Percentiles rank a stretch among this genome's conserved stretches.
Conservation (phyloP, 2,888 invertebrate genomes). For the Rhamphomyia laevipes region DNA sequence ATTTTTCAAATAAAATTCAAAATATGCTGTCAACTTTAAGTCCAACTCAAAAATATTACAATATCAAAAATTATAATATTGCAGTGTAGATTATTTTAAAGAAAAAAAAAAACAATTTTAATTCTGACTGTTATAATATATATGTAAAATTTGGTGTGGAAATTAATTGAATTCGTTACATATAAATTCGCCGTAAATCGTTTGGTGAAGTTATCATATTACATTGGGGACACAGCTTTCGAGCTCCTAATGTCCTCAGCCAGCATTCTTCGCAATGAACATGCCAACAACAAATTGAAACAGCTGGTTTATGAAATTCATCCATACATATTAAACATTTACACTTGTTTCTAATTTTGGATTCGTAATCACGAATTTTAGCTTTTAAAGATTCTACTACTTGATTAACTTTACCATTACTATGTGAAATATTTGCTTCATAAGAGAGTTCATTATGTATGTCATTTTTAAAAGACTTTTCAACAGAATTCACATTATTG, state of each 20-base stretch:
- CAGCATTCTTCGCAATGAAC: constrained; percentile 83
- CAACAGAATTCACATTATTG: constrained; percentile 7
- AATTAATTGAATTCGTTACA: constrained; percentile 40
- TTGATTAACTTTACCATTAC: constrained; percentile 14
- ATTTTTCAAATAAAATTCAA: too few relatives aligned
- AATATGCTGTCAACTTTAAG: too few relatives aligned
- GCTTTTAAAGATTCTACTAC: constrained; percentile 62
- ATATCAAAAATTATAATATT: too few relatives aligned
- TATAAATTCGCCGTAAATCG: constrained; percentile 78
- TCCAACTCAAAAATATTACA: too few relatives aligned
- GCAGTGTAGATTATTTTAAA: too few relatives aligned
- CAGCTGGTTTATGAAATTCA: constrained; percentile 71
- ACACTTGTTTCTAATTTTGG: constrained; percentile 48
- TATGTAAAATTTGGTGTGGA: too few relatives aligned
- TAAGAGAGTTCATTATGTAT: constrained; percentile 23
- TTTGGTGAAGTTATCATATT: constrained; percentile 84
- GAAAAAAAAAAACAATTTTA: too few relatives aligned
- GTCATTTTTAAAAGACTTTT: constrained; percentile 9
- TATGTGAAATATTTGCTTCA: constrained; percentile 18
- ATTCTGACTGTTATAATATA: too few relatives aligned
- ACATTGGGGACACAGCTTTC: constrained; percentile 90
- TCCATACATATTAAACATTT: constrained; percentile 88
- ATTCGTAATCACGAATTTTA: constrained; percentile 64
- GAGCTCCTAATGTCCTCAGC: constrained; percentile 63
- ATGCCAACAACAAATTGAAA: constrained; percentile 94